Evolutionary conservation across 2,888 invertebrate genomes (phyloP), one percentile per base, ranked within the genome.

Genomic region (Disparrhopalites patrizii): DNA sequence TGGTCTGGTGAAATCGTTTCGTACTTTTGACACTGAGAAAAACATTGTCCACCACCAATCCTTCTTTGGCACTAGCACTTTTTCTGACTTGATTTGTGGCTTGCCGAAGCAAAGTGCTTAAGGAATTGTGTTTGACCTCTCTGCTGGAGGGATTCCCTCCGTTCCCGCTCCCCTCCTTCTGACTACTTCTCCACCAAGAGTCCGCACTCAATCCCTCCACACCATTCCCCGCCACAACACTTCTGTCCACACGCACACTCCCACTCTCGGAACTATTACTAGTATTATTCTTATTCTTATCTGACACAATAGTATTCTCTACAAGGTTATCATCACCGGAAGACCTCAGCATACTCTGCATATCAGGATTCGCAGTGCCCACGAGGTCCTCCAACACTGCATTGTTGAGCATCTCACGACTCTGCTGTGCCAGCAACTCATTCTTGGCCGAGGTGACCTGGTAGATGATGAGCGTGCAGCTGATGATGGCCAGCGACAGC

Each of bases 1-100:
- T 85, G 60, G 87, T 86, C 73, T 85, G 82, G 79, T 96, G 93
- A 81, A 91, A 93, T 81, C 87, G 86, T 79, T 87, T 87, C 65
- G 95, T 91, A 70, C 96, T 95, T 83, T 97, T 97, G 64, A 97
- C 93, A 82, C 92, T 92, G 80, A 96, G 91, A 81, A 94, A 95
- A 77, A 96, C 85, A 81, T 95, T 93, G 81, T 90, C 85, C 76
- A 93, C 52, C 31, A 47, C 25, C 15, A 56, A 50, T 31, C 56
- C 30, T 30, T 56, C 62, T 55, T 55, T 63, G 55, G 56, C 47
- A 55, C 63, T 36, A 25, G 20, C 50, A 30, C 47, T 23, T 13
- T 25, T 20, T 20, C 31, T 51, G 51, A 61, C 61, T 61, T 25
- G 33, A 47, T 47, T 47, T 7, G 23, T n/a, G n/a, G n/a, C n/a